phyloP scores from a whole-genome alignment of 2,113 vertebrate genomes.

The Camelus dromedarius region DNA sequence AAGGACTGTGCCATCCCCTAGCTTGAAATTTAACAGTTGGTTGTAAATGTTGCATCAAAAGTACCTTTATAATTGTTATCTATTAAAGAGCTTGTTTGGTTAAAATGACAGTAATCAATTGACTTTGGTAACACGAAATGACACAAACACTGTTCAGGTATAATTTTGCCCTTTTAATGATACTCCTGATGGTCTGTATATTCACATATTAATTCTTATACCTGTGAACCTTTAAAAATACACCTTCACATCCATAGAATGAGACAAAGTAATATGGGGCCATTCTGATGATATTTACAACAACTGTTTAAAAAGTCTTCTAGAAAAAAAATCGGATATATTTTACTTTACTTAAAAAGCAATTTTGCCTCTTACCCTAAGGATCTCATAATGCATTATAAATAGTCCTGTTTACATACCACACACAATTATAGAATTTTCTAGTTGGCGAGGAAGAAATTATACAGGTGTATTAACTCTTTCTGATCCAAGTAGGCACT shows the following conservation, averaged over 20 bases:
- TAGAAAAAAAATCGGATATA: neutral
- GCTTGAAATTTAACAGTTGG: neutral
- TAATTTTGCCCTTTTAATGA: neutral
- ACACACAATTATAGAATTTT: neutral
- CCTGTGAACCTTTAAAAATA: neutral
- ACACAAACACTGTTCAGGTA: neutral
- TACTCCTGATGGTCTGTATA: neutral
- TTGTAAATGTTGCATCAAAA: neutral
- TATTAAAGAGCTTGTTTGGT: neutral
- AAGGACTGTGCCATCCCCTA: neutral
- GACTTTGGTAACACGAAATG: neutral
- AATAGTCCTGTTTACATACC: neutral
- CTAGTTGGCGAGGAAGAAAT: neutral
- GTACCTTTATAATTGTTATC: neutral
- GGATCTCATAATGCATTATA: neutral
- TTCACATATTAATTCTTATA: conserved; percentile 19
- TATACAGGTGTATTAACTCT: conserved; percentile 41
- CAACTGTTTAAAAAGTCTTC: neutral
- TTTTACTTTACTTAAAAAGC: conserved; percentile 63
- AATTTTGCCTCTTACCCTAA: neutral
- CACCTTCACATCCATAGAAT: neutral
- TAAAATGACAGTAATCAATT: neutral
- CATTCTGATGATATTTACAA: neutral
- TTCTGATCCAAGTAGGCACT: neutral
- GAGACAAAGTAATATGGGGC: neutral